Percentiles rank a stretch among this genome's conserved stretches.
phyloP scores from a whole-genome alignment of 2,888 invertebrate genomes.

The Watsonalla cultraria region DNA sequence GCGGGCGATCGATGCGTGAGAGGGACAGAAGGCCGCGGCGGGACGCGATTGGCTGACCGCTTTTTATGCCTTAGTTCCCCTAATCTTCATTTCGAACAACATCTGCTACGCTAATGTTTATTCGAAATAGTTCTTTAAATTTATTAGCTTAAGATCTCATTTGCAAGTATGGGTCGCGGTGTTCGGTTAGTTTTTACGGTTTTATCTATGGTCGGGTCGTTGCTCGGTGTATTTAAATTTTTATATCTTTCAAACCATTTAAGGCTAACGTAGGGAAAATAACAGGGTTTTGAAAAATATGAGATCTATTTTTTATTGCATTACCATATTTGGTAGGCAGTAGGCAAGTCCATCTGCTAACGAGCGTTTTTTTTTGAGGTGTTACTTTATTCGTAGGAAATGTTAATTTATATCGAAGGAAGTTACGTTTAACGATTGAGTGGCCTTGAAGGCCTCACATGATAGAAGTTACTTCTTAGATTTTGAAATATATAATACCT shows the following conservation, averaged over 20 bases:
- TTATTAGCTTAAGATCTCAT: constrained; percentile 62
- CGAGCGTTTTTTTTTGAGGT: constrained; percentile 17
- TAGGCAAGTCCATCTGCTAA: constrained; percentile 29
- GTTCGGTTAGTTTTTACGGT: constrained; percentile 49
- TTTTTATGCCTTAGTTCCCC: constrained; percentile 78
- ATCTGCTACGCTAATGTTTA: constrained; percentile 71
- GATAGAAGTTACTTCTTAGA: no score
- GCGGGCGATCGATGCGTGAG: constrained; percentile 44
- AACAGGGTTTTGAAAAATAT: constrained; percentile 41
- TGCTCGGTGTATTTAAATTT: constrained; percentile 69
- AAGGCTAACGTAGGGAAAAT: constrained; percentile 57
- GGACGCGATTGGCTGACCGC: constrained; percentile 68
- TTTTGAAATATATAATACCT: no score
- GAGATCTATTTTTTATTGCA: constrained; percentile 39
- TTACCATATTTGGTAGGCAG: constrained; percentile 49
- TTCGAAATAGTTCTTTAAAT: constrained; percentile 71
- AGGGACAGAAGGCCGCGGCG: constrained; percentile 44
- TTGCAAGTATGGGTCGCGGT: constrained; percentile 45
- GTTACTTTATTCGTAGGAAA: constrained; percentile 17
- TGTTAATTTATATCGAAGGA: constrained; percentile 3
- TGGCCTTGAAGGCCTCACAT: no score
- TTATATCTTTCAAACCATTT: constrained; percentile 63
- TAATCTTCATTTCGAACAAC: constrained; percentile 75
- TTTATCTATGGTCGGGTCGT: constrained; percentile 54
- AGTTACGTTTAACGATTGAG: no score